Evolutionary conservation across 2,888 invertebrate species (phyloP), one percentile per base, ranked within the genome.

Genomic region (Lamellibrachia columna): DNA sequence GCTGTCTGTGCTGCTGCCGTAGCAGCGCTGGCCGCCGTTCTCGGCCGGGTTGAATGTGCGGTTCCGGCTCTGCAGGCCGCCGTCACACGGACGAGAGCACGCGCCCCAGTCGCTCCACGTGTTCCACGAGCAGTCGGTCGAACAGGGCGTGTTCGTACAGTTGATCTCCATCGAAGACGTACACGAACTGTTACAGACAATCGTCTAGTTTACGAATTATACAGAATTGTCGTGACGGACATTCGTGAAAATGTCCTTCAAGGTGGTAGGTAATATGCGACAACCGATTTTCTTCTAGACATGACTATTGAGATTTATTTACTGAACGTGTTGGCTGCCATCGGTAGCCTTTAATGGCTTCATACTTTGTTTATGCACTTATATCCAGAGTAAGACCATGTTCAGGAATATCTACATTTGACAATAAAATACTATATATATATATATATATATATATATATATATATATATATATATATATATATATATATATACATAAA

Each of bases 1-100:
- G 40, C 53, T 40, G 55, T 91, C 91, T 9, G 53, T 55, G 91
- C 40, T 53, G 55, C 28, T 55, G 53, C 91, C 91, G 91, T 55
- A 91, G 55, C 91, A 91, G 9, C 91, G 91, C 40, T 58, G 40
- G 53, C 91, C 91, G 9, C 91, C 91, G 55, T 91, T 91, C 91
- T 91, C 58, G 22, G 91, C 91, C 53, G 91, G 91, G 11, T 22
- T 58, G 55, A 91, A 91, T 0, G 53, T 91, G 40, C 91, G 91
- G 55, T 91, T 91, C 4, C 91, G 52, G 15, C 40, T 91, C 58
- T 91, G 91, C 58, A 91, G 40, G 1, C 91, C 91, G 2, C 91
- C 91, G 7, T 53, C 91, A n/a, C 91, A 91, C 28, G 91, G 53
- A 9, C 58, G 53, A n/a, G 53, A 9, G 11, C 91, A 91, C n/a